phyloP scores from a whole-genome alignment of 2,797 vertebrate species.

The Xyrichtys novacula region DNA sequence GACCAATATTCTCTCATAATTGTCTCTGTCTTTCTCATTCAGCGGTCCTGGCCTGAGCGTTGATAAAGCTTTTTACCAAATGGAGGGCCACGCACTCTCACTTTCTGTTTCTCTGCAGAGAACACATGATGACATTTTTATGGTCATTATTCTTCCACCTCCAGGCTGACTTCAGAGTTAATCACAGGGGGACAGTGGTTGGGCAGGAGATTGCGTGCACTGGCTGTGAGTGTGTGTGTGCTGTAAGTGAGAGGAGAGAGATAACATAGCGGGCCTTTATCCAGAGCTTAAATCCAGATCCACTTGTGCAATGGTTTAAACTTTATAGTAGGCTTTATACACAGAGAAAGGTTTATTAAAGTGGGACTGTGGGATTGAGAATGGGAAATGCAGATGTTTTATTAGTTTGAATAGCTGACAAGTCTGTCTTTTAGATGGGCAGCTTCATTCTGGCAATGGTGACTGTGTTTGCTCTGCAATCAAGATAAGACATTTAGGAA shows the following conservation, averaged over 20 bases:
- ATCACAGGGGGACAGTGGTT: slow-evolving; percentile 39
- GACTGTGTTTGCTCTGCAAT: slow-evolving; percentile 35
- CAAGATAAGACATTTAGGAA: slow-evolving; percentile 21
- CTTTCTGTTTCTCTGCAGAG: slow-evolving; percentile 14
- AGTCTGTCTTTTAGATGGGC: slow-evolving; percentile 27
- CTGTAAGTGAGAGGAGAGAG: slow-evolving; percentile 33
- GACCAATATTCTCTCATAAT: background rate
- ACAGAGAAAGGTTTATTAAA: slow-evolving; percentile 62
- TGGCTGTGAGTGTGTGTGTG: slow-evolving; percentile 14
- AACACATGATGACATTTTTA: slow-evolving; percentile 57
- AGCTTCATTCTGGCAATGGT: slow-evolving; percentile 22
- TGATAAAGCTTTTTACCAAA: slow-evolving; percentile 27
- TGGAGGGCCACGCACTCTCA: slow-evolving; percentile 22
- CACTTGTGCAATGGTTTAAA: slow-evolving; percentile 46
- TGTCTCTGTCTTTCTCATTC: slow-evolving; percentile 31
- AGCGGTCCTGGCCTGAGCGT: background rate
- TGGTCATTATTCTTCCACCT: slow-evolving; percentile 57
- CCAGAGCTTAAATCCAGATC: slow-evolving; percentile 40
- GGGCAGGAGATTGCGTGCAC: slow-evolving; percentile 20
- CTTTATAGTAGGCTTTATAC: slow-evolving; percentile 44
- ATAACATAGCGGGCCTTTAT: slow-evolving; percentile 31
- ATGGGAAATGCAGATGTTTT: slow-evolving; percentile 70
- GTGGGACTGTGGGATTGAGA: slow-evolving; percentile 59
- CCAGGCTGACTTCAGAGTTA: slow-evolving; percentile 47
- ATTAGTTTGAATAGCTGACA: slow-evolving; percentile 24